Conservation (phyloP, 2,888 invertebrate genomes). For the Frankliniella fusca region DNA sequence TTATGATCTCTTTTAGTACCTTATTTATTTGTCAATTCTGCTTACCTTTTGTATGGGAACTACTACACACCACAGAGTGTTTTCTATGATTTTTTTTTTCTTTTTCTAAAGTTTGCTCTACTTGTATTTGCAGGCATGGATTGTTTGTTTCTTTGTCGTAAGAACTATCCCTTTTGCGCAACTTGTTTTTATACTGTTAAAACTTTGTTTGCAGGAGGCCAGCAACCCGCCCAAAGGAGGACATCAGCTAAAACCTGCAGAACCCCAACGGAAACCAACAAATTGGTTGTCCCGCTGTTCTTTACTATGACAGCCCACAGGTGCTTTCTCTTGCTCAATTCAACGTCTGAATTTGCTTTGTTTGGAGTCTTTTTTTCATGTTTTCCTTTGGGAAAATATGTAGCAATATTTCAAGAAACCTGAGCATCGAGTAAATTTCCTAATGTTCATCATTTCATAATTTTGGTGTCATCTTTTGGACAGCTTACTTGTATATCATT, state of each 20-base stretch:
- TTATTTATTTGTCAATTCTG: no score
- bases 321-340: slow-evolving; percentile 16
- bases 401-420: neutral
- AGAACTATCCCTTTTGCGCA: neutral
- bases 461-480: no score
- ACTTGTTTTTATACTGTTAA: slow-evolving; percentile 40
- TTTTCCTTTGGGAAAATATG: neutral
- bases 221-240: slow-evolving; percentile 83
- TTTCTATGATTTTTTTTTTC: neutral
- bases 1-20: no score
- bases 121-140: neutral
- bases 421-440: neutral
- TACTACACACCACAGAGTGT: no score
- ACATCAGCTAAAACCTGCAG: slow-evolving; percentile 72
- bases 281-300: slow-evolving; percentile 84
- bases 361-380: neutral
- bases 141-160: neutral
- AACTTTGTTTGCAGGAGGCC: slow-evolving; percentile 62
- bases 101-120: neutral
- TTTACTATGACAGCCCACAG: slow-evolving; percentile 73
- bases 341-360: slow-evolving; percentile 12
- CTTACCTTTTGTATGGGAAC: no score
- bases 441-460: no score
- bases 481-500: no score
- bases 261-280: slow-evolving; percentile 72